Percentiles rank a stretch among this genome's conserved stretches.
Evolutionary conservation across 2,797 vertebrate species (phyloP).

Genomic region (Linurgus olivaceus): DNA sequence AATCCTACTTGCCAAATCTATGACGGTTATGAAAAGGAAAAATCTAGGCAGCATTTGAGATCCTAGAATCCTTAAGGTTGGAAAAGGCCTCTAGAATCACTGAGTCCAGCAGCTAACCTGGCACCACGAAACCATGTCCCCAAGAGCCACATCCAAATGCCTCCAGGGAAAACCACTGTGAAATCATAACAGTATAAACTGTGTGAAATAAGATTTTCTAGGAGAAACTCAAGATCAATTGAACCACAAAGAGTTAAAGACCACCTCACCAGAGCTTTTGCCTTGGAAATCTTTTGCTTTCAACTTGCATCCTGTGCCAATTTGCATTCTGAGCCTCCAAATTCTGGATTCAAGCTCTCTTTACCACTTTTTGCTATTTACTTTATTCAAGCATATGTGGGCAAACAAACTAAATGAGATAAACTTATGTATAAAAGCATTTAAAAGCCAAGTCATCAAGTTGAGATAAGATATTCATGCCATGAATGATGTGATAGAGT

Average conservation of each 20-base stretch:
- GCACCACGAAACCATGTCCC: rapidly evolving
- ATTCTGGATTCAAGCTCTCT: neutral
- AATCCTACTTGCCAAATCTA: neutral
- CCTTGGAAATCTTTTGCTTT: neutral
- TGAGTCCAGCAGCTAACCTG: neutral
- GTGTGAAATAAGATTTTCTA: neutral
- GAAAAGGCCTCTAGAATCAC: neutral
- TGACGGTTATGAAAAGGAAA: neutral
- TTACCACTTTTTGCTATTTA: neutral
- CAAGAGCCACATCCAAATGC: neutral
- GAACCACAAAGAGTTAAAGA: neutral
- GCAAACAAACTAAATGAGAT: neutral
- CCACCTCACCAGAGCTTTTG: neutral
- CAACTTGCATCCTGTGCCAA: neutral
- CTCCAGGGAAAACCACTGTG: neutral
- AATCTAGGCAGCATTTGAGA: neutral
- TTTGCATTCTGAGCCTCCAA: neutral
- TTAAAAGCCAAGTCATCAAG: neutral
- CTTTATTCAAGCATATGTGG: neutral
- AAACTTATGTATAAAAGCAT: neutral
- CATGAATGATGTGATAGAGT: neutral
- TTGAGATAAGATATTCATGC: neutral
- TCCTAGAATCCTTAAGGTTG: neutral
- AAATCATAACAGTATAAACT: neutral
- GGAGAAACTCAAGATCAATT: neutral